Percentiles rank a stretch among this genome's conserved stretches.
phyloP scores from a whole-genome alignment of 2,797 vertebrate species.

The Lithobates pipiens region DNA sequence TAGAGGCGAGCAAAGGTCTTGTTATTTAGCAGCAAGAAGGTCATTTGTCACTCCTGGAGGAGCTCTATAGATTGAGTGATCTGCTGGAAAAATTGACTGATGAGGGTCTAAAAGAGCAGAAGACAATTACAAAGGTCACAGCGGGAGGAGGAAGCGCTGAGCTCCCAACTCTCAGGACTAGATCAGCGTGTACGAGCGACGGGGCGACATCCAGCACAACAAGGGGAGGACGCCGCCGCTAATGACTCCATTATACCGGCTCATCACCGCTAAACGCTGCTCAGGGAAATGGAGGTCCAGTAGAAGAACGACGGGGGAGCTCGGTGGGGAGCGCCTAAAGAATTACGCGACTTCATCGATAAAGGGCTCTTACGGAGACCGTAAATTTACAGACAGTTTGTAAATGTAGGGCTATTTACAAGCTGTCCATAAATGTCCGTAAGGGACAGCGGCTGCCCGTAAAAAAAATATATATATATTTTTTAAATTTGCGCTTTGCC shows the following conservation, averaged over 20 bases:
- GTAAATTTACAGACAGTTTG: no score
- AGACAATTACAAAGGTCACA: constrained; percentile 49
- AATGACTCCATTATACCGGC: background rate
- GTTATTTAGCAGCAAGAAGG: constrained; percentile 45
- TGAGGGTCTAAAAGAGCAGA: constrained; percentile 32
- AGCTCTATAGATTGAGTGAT: constrained; percentile 24
- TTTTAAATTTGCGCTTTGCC: no score
- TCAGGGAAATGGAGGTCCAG: no score
- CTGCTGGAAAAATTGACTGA: constrained; percentile 27
- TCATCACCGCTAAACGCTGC: no score
- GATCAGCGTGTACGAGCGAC: background rate
- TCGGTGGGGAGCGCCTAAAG: no score
- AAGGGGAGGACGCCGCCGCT: background rate
- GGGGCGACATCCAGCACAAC: background rate
- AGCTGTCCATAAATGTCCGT: no score
- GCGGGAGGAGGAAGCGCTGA: background rate
- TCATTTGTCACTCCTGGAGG: constrained; percentile 44
- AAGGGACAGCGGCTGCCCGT: no score
- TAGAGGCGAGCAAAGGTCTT: constrained; percentile 38
- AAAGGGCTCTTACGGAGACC: no score
- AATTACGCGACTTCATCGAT: no score
- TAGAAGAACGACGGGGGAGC: no score
- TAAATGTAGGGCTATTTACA: no score
- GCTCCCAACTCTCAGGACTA: background rate
- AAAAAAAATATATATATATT: no score